Evolutionary conservation across 2,888 invertebrate genomes (phyloP).

Genomic region (Ophion costatus): DNA sequence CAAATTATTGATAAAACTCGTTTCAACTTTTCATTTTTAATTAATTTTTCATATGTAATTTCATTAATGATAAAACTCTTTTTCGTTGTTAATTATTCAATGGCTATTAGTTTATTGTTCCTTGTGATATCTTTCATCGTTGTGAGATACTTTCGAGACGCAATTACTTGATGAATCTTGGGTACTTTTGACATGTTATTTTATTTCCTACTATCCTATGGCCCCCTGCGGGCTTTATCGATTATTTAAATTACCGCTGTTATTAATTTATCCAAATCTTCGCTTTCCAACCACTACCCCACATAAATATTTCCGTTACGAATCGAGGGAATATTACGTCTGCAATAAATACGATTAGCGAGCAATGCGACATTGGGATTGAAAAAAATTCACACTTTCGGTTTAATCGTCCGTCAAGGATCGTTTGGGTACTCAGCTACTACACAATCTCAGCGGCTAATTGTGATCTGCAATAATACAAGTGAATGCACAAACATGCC

Average conservation of each 20-base stretch:
- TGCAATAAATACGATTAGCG: not conserved
- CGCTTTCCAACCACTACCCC: not conserved
- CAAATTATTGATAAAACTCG: too few relatives aligned
- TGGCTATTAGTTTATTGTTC: too few relatives aligned
- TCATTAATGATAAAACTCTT: too few relatives aligned
- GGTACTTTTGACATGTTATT: not conserved
- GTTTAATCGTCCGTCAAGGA: slow-evolving; percentile 8
- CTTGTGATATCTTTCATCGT: too few relatives aligned
- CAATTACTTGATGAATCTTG: not conserved
- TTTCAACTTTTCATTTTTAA: too few relatives aligned
- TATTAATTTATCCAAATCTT: not conserved
- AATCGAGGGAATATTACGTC: not conserved
- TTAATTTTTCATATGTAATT: too few relatives aligned
- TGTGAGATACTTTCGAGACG: too few relatives aligned
- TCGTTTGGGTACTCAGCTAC: slow-evolving; percentile 35
- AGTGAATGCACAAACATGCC: slow-evolving; percentile 42
- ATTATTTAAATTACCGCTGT: not conserved
- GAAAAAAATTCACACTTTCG: slow-evolving; percentile 3
- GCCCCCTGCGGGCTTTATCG: not conserved
- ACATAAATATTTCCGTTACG: too few relatives aligned
- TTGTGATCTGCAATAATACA: slow-evolving; percentile 53
- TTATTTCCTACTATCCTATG: not conserved
- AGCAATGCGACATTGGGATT: slow-evolving; percentile 5
- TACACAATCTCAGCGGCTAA: slow-evolving; percentile 10
- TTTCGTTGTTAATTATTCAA: too few relatives aligned